Percentiles rank a stretch among this genome's conserved stretches.
Conservation (phyloP, 2,113 vertebrate species). For the Microcebus ravelobensis region DNA sequence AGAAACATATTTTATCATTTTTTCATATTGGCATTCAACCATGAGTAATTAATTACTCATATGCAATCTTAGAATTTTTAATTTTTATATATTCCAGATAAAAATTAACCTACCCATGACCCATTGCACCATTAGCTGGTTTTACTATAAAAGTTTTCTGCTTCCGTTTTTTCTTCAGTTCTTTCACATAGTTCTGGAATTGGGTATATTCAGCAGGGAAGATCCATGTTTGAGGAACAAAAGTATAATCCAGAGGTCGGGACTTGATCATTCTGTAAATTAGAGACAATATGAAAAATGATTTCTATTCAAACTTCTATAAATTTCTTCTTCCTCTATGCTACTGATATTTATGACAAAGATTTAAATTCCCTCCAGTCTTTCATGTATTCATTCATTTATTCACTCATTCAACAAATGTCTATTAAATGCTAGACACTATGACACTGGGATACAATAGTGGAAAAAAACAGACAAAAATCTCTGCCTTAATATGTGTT, state of each 20-base stretch:
- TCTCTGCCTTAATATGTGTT: neutral
- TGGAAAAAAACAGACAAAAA: neutral
- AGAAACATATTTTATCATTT: neutral
- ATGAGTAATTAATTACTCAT: neutral
- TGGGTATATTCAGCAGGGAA: conserved; percentile 98
- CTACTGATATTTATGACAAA: neutral
- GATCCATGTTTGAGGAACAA: conserved; percentile 98
- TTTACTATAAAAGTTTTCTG: conserved; percentile 99
- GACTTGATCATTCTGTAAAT: conserved; percentile 95
- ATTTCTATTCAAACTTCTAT: conserved; percentile 18
- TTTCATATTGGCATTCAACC: neutral
- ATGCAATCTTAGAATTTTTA: neutral
- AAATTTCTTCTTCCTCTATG: conserved; percentile 1
- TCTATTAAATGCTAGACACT: neutral
- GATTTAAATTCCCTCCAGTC: neutral
- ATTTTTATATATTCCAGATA: neutral
- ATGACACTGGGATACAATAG: neutral
- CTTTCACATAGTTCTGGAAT: conserved; percentile 98
- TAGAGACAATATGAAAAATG: conserved; percentile 13
- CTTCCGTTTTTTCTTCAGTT: conserved; percentile 95
- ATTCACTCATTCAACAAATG: neutral
- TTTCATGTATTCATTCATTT: neutral
- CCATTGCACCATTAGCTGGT: conserved; percentile 99
- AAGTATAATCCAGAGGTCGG: conserved; percentile 96
- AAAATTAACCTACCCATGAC: conserved; percentile 93